These are phyloP conservation scores for Crepidodera aurea DNA, from an alignment of 2,888 invertebrate species.

Conservation along the genomic window DNA sequence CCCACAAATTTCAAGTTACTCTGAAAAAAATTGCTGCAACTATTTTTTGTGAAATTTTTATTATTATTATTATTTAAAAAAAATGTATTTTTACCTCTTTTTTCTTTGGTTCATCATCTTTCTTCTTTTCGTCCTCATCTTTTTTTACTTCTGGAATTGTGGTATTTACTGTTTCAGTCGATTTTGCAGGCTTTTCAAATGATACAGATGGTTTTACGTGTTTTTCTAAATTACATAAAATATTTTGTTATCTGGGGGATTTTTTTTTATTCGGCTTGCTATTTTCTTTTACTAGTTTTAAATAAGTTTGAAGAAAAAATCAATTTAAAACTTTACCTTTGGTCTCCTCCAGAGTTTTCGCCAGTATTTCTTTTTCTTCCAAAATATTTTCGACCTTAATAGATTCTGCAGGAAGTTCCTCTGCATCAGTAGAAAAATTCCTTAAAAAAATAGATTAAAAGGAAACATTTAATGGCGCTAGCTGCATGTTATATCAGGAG, in stretches of 20 bases:
- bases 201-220: background rate
- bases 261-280: background rate
- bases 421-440: conserved; percentile 52
- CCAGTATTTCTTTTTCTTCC: conserved; percentile 57
- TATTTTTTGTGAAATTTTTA: too few relatives aligned
- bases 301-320: too few relatives aligned
- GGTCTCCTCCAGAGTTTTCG: conserved; percentile 54
- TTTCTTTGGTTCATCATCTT: background rate
- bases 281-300: too few relatives aligned
- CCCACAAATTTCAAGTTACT: too few relatives aligned
- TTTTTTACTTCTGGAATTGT: background rate
- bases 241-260: background rate
- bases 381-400: conserved; percentile 54
- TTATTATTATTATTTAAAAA: too few relatives aligned
- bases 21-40: too few relatives aligned
- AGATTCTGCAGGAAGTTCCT: conserved; percentile 45
- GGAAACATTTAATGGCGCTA: too few relatives aligned
- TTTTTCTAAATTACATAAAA: background rate
- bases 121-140: background rate
- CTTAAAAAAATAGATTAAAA: conserved; percentile 43
- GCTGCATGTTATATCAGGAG: too few relatives aligned
- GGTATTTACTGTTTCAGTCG: background rate
- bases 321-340: too few relatives aligned
- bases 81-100: conserved; percentile 2
- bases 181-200: background rate